phyloP scores from a whole-genome alignment of 2,888 invertebrate genomes.

The Urechis unicinctus region DNA sequence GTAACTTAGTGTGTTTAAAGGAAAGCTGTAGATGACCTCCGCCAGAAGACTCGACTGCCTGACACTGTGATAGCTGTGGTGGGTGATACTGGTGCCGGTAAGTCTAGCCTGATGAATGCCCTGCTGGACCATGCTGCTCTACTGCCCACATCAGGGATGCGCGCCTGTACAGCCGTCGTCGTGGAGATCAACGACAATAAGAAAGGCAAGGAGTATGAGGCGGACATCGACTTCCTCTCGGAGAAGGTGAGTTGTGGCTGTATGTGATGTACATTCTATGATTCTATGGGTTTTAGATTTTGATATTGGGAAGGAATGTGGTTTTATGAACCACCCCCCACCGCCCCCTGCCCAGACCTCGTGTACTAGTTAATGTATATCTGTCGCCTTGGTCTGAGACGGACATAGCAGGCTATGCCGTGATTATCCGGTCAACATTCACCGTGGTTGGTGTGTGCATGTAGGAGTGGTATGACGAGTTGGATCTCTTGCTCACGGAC shows the following conservation, averaged over 20 bases:
- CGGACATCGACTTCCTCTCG: slow-evolving; percentile 32
- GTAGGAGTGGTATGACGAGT: slow-evolving; percentile 35
- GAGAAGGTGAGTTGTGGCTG: slow-evolving; percentile 23
- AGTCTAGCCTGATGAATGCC: slow-evolving; percentile 34
- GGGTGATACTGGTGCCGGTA: slow-evolving; percentile 33
- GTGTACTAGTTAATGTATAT: no score
- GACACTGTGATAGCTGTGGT: slow-evolving; percentile 32
- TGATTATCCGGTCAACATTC: neutral
- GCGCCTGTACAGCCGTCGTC: slow-evolving; percentile 36
- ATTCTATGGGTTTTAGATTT: neutral
- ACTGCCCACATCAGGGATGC: slow-evolving; percentile 33
- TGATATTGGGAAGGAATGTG: no score
- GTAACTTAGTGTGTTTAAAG: no score
- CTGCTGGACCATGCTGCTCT: slow-evolving; percentile 28
- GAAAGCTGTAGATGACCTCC: no score
- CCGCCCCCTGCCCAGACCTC: no score
- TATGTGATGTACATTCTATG: neutral
- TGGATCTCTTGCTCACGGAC: slow-evolving; percentile 24
- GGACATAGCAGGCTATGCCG: no score
- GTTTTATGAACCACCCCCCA: no score
- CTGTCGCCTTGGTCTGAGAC: no score
- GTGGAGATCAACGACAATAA: slow-evolving; percentile 28
- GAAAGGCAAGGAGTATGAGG: slow-evolving; percentile 24
- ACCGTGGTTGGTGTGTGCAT: no score
- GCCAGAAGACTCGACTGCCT: no score